Evolutionary conservation across 2,888 invertebrate genomes (phyloP), one percentile per base, ranked within the genome.

Genomic region (Cheilosia grossa): DNA sequence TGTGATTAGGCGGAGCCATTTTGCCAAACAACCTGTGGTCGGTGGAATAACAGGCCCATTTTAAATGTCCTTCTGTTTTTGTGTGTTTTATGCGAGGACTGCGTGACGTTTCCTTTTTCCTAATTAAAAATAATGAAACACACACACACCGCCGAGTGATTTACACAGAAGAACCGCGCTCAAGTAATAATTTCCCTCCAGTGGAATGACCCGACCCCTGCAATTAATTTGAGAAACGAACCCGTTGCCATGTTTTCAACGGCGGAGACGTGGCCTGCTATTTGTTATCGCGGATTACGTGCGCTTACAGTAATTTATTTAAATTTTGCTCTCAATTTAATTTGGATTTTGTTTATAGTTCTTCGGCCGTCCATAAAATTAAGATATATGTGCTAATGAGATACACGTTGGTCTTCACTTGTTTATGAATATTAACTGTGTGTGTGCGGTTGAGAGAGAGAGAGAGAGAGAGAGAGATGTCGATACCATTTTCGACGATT

Each of bases 251-350:
- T 69, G 47, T 47, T 72, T 58, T 67, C 21, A 44, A 17, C 15
- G 33, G 24, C 15, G 33, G 24, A 47, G 30, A 59, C 64, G 54
- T 61, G 66, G 47, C 61, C 72, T 74, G 73, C 58, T 64, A 53
- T 79, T 79, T 83, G 56, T 79, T 83, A 79, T 79, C 69, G 79
- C 79, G 74, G 63, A 83, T 83, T 79, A 82, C 73, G 79, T 79
- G 69, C 13, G 13, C 78, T 69, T 69, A 58, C 73, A 59, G 79
- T 70, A 80, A 83, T 83, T 83, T 80, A 83, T 83, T 83, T 83
- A 83, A 83, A 83, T 83, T 83, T 83, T 83, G 74, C 74, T 83
- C 79, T 75, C 80, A 83, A 77, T 82, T 75, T 77, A 77, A 77
- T 77, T 77, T 72, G 54, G 54, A 77, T 63, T 59, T 66, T 42